phyloP scores from a whole-genome alignment of 1,140 invertebrate species.

The Riptortus pedestris region DNA sequence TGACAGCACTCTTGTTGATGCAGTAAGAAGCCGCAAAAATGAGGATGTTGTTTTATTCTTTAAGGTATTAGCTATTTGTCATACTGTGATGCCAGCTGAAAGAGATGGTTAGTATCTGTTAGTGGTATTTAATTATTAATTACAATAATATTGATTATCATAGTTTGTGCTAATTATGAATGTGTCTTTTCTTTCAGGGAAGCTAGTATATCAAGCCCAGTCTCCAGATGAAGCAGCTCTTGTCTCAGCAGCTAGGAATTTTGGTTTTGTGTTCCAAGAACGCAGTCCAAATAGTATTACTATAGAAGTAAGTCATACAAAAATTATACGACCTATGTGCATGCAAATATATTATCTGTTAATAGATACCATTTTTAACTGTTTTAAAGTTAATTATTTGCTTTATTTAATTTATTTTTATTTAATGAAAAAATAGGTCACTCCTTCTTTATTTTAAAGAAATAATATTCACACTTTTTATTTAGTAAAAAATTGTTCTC shows the following conservation, averaged over 20 bases:
- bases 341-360: too few species aligned
- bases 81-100: slow-evolving; percentile 95
- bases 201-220: slow-evolving; percentile 73
- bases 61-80: slow-evolving; percentile 76
- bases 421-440: too few species aligned
- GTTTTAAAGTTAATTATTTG: too few species aligned
- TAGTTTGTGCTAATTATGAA: neutral
- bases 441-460: too few species aligned
- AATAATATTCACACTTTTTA: too few species aligned
- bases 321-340: too few species aligned
- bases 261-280: slow-evolving; percentile 95
- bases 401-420: too few species aligned
- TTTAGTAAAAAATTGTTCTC: too few species aligned
- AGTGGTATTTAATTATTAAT: neutral
- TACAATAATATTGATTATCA: neutral
- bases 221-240: slow-evolving; percentile 95
- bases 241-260: slow-evolving; percentile 94
- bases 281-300: slow-evolving; percentile 87
- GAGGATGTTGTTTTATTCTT: slow-evolving; percentile 75
- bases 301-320: slow-evolving; percentile 71
- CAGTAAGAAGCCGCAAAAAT: slow-evolving; percentile 56
- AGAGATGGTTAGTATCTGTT: slow-evolving; percentile 51
- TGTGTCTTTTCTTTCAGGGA: slow-evolving; percentile 44
- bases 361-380: too few species aligned
- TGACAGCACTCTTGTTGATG: slow-evolving; percentile 75